phyloP scores from a whole-genome alignment of 30 jellyfish, hydroid and myxozoan species.

The Cassiopea xamachana region DNA sequence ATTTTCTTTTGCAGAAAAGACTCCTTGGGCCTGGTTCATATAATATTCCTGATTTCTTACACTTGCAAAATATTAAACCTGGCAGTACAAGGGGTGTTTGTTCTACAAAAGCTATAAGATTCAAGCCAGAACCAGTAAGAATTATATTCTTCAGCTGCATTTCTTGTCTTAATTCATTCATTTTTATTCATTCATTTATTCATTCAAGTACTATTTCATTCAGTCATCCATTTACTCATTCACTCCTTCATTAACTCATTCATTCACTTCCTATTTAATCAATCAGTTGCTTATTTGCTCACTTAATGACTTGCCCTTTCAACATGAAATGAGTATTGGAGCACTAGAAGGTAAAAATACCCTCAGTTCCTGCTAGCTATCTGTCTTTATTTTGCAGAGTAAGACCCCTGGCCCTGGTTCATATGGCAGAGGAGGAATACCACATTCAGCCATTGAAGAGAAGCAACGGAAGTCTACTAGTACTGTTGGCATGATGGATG shows the following conservation, averaged over 20 bases:
- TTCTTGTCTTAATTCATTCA: not conserved
- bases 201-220: not conserved
- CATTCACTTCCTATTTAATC: not conserved
- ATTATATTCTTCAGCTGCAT: not conserved
- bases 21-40: slow-evolving; percentile 99
- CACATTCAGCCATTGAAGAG: slow-evolving; percentile 93
- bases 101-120: slow-evolving; percentile 92
- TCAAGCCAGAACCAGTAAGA: slow-evolving; percentile 61
- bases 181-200: not conserved
- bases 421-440: slow-evolving; percentile 96
- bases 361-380: not conserved
- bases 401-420: slow-evolving; percentile 99
- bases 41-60: slow-evolving; percentile 84
- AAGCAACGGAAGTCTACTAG: slow-evolving; percentile 87
- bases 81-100: slow-evolving; percentile 93
- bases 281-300: not conserved
- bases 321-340: too few species aligned
- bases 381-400: slow-evolving; percentile 47
- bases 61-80: slow-evolving; percentile 78
- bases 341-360: too few species aligned
- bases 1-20: slow-evolving; percentile 59
- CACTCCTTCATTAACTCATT: not conserved
- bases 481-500: slow-evolving; percentile 94
- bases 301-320: not conserved
- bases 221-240: not conserved